phyloP scores from a whole-genome alignment of 1,140 invertebrate genomes.

The Pachyrhynchus sulphureomaculatus region DNA sequence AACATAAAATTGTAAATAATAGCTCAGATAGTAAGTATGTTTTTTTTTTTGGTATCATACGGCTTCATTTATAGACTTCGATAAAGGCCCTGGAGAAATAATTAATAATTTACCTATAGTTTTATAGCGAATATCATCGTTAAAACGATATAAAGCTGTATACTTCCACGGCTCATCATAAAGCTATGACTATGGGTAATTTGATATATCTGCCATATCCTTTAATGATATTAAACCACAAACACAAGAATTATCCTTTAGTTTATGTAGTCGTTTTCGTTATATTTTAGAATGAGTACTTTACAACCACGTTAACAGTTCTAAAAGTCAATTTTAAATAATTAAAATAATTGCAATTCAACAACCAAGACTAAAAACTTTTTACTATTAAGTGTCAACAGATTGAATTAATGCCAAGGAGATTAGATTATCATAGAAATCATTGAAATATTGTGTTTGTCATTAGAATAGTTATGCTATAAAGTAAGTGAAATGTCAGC shows the following conservation, averaged over 20 bases:
- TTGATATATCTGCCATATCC: constrained; percentile 6
- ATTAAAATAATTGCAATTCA: no score
- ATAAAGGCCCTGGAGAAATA: constrained; percentile 6
- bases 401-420: no score
- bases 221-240: constrained; percentile 5
- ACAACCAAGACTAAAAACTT: no score
- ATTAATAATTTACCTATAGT: constrained; percentile 14
- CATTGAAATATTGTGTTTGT: background rate
- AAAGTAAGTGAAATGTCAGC: no score
- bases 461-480: no score
- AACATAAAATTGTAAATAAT: no score
- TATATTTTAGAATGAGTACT: background rate
- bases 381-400: no score
- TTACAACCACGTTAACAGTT: no score
- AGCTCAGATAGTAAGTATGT: background rate
- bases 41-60: constrained; percentile 4
- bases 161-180: constrained; percentile 5
- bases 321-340: no score
- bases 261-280: no score
- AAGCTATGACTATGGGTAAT: constrained; percentile 8
- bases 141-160: constrained; percentile 9
- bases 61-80: background rate
- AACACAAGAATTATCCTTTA: no score
- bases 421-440: background rate
- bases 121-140: constrained; percentile 6